Conservation (phyloP, 2,888 invertebrate genomes). For the Dastarcus helophoroides region DNA sequence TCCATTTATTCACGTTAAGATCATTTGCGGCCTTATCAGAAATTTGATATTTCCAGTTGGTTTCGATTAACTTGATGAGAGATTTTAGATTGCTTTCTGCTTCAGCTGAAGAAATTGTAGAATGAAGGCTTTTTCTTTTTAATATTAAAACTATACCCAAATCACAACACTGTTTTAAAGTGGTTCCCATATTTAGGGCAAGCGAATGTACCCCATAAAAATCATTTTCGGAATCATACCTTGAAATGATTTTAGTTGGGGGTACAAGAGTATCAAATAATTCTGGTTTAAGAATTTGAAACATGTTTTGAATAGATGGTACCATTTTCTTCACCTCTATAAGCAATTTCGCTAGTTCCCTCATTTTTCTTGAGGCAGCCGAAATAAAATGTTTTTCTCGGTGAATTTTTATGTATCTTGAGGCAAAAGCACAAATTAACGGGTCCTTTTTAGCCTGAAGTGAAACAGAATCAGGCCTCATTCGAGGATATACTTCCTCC, state of each 20-base stretch:
- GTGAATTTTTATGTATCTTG: slow-evolving; percentile 13
- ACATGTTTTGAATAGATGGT: slow-evolving; percentile 9
- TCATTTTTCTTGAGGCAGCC: slow-evolving; percentile 13
- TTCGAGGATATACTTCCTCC: slow-evolving; percentile 12
- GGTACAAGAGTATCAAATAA: slow-evolving; percentile 14
- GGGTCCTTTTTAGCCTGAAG: slow-evolving; percentile 11
- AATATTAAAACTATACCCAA: too few species aligned
- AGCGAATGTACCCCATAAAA: slow-evolving; percentile 7
- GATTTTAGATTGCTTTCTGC: too few species aligned
- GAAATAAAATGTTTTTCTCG: slow-evolving; percentile 10
- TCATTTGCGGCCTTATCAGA: too few species aligned
- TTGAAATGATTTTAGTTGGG: slow-evolving; percentile 13
- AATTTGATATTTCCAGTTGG: too few species aligned
- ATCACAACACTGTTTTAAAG: slow-evolving; percentile 11
- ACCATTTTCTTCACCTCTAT: slow-evolving; percentile 9
- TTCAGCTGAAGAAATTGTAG: too few species aligned
- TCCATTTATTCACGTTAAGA: too few species aligned
- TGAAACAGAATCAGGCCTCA: slow-evolving; percentile 13
- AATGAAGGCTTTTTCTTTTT: too few species aligned
- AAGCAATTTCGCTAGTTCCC: slow-evolving; percentile 11
- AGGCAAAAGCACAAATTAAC: slow-evolving; percentile 13
- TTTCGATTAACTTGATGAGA: too few species aligned
- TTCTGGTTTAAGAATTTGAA: slow-evolving; percentile 13
- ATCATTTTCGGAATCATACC: slow-evolving; percentile 8
- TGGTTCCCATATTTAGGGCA: slow-evolving; percentile 12